A percentile compares a stretch with the other conserved stretches of the same genome.
phyloP scores from a whole-genome alignment of 2,888 invertebrate species.

The Eupithecia tripunctaria region DNA sequence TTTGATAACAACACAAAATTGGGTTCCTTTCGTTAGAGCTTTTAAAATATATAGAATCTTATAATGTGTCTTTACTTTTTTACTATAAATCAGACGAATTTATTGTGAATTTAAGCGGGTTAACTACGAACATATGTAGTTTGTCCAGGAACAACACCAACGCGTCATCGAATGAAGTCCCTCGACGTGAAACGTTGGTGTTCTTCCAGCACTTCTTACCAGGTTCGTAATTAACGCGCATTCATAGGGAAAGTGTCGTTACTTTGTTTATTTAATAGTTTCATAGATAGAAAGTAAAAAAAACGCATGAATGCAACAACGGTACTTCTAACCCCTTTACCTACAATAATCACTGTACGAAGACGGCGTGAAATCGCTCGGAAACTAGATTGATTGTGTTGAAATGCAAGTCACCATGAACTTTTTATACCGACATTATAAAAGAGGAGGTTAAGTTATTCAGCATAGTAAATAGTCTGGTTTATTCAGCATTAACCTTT shows the following conservation, averaged over 20 bases:
- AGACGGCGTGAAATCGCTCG: constrained; percentile 35
- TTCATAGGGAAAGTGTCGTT: not conserved
- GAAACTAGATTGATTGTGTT: constrained; percentile 39
- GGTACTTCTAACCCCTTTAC: constrained; percentile 34
- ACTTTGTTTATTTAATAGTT: not conserved
- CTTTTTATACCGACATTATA: constrained; percentile 20
- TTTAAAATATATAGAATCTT: not conserved
- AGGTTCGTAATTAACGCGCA: too few relatives aligned
- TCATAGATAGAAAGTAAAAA: not conserved
- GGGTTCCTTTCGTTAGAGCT: not conserved
- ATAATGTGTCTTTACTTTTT: not conserved
- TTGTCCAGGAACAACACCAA: too few relatives aligned
- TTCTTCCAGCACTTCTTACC: too few relatives aligned
- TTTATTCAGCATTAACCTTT: not conserved
- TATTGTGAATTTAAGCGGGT: not conserved
- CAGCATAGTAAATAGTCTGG: too few relatives aligned
- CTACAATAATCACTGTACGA: constrained; percentile 31
- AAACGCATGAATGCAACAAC: constrained; percentile 12
- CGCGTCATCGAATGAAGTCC: too few relatives aligned
- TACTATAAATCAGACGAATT: not conserved
- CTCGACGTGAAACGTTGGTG: too few relatives aligned
- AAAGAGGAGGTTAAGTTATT: not conserved
- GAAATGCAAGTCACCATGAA: constrained; percentile 43
- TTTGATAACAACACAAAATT: not conserved
- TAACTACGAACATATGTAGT: not conserved